phyloP scores from a whole-genome alignment of 2,113 vertebrate genomes.

The Thamnaconus septentrionalis region DNA sequence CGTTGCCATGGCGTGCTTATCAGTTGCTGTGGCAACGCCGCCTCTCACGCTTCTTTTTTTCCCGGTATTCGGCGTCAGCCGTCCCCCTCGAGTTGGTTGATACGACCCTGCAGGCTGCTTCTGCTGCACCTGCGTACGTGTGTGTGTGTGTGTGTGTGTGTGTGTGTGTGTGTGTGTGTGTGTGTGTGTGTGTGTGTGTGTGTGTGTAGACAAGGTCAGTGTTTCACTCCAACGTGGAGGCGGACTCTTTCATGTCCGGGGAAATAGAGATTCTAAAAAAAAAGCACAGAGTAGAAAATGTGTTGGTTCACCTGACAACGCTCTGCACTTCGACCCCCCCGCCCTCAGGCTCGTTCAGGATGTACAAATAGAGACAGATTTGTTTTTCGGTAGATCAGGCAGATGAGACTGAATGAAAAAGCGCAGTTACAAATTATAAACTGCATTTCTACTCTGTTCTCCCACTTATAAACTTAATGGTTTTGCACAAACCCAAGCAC shows the following conservation, averaged over 20 bases:
- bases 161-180: constrained; percentile 10
- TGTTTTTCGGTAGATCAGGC: too few species aligned
- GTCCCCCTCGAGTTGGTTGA: constrained; percentile 20
- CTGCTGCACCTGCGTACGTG: neutral
- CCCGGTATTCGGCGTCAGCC: neutral
- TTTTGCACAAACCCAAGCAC: too few species aligned
- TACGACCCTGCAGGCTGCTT: constrained; percentile 27
- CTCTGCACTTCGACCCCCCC: neutral
- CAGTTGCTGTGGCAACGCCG: constrained; percentile 60
- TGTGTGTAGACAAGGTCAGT: constrained; percentile 38
- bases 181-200: neutral
- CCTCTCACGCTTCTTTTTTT: constrained; percentile 41
- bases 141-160: neutral
- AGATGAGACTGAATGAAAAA: too few species aligned
- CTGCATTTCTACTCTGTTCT: too few species aligned
- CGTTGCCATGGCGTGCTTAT: constrained; percentile 59
- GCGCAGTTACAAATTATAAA: too few species aligned
- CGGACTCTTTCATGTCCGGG: constrained; percentile 8
- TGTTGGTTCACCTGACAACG: constrained; percentile 12
- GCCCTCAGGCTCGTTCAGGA: too few species aligned
- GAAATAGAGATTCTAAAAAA: constrained; percentile 24
- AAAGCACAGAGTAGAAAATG: constrained; percentile 11
- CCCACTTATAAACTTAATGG: too few species aligned
- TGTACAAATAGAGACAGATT: neutral
- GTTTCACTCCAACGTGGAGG: constrained; percentile 44